phyloP scores from a whole-genome alignment of 1,140 invertebrate species.

The Stegodyphus dumicola region DNA sequence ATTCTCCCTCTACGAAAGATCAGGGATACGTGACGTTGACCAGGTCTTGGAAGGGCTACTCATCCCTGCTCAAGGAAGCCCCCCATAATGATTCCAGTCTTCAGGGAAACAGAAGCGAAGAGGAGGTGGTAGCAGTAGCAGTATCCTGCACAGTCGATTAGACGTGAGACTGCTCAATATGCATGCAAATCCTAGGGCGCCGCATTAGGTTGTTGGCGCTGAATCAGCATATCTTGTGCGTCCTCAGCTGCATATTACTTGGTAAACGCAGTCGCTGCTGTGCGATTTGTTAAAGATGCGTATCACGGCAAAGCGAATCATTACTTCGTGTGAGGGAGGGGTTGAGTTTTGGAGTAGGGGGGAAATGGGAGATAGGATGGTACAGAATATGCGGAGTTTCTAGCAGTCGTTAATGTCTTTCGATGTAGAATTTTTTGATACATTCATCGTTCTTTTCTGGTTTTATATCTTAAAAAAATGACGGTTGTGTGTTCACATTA shows the following conservation, averaged over 20 bases:
- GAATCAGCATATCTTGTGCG: conserved; percentile 57
- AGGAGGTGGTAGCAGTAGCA: background rate
- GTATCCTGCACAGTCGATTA: conserved; percentile 48
- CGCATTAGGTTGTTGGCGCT: conserved; percentile 15
- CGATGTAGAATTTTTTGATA: no score
- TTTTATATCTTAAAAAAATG: no score
- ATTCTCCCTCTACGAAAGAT: background rate
- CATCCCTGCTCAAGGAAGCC: background rate
- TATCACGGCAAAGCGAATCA: background rate
- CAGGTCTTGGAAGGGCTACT: background rate
- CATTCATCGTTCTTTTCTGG: no score
- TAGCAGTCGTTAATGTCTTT: background rate
- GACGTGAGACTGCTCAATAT: conserved; percentile 49
- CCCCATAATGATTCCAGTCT: conserved; percentile 37
- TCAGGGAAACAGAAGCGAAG: background rate
- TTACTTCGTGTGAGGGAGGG: background rate
- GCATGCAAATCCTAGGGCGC: conserved; percentile 45
- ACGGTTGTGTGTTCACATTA: no score
- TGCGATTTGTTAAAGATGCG: conserved; percentile 52
- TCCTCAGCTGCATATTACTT: conserved; percentile 45
- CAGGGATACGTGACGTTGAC: conserved; percentile 3
- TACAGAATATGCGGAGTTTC: background rate
- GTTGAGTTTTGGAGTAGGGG: background rate
- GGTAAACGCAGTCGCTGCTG: conserved; percentile 1
- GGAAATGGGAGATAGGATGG: background rate